These are phyloP conservation scores for Tipula vernalis DNA, from an alignment of 2,888 invertebrate genomes.

Conservation along the genomic window DNA sequence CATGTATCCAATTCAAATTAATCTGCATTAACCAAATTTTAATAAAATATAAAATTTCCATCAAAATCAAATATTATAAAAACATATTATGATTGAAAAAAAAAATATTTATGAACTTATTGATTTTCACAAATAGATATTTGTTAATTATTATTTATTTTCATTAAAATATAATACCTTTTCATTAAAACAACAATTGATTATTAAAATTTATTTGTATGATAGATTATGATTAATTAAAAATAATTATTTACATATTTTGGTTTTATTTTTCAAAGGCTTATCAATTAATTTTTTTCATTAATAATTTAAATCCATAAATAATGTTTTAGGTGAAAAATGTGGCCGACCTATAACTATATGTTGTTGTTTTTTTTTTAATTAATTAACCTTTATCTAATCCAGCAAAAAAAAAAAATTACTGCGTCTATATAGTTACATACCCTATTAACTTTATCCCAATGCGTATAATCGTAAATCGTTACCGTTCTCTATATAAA, in stretches of 20 bases:
- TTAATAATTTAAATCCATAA: not conserved
- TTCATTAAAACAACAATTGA: too few relatives aligned
- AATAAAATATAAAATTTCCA: too few relatives aligned
- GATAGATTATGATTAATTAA: not conserved
- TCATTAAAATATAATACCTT: too few relatives aligned
- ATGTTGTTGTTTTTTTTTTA: not conserved
- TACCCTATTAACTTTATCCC: not conserved
- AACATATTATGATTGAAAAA: too few relatives aligned
- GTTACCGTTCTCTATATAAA: not conserved
- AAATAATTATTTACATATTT: not conserved
- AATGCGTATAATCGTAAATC: not conserved
- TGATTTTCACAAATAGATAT: too few relatives aligned
- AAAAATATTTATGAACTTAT: too few relatives aligned
- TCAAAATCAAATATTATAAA: too few relatives aligned
- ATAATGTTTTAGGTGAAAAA: not conserved
- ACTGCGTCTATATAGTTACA: not conserved
- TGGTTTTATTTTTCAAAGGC: not conserved
- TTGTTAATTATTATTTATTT: too few relatives aligned
- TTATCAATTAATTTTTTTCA: too few relatives aligned
- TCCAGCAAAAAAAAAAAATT: not conserved
- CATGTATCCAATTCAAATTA: too few relatives aligned
- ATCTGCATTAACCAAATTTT: too few relatives aligned
- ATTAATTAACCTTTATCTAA: not conserved
- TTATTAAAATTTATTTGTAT: not conserved
- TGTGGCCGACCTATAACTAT: too few relatives aligned